These are phyloP conservation scores for Agriopis marginaria DNA, from an alignment of 2,888 invertebrate genomes.

Conservation along the genomic window DNA sequence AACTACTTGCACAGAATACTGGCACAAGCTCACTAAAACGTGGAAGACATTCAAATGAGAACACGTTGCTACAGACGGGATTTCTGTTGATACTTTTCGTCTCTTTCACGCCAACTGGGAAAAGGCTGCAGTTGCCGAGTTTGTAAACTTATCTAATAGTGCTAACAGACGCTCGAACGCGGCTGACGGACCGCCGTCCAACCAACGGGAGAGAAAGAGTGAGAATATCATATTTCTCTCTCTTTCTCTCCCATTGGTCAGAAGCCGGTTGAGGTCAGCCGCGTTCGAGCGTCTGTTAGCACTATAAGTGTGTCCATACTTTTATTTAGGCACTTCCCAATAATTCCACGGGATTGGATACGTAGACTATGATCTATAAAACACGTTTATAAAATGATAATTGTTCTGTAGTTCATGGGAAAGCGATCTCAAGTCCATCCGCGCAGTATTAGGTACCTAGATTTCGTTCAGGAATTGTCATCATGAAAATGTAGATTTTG, in stretches of 20 bases:
- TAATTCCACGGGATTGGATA: neutral
- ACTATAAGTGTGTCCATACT: neutral
- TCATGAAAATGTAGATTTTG: neutral
- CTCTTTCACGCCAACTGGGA: neutral
- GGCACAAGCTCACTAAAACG: too few relatives aligned
- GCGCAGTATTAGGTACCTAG: constrained; percentile 5
- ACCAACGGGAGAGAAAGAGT: too few relatives aligned
- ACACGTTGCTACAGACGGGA: neutral
- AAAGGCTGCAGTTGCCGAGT: neutral
- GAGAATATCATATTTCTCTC: too few relatives aligned
- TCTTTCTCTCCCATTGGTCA: too few relatives aligned
- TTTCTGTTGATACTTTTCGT: neutral
- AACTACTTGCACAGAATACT: neutral
- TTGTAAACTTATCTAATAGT: neutral
- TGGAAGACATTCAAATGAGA: too few relatives aligned
- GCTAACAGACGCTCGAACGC: too few relatives aligned
- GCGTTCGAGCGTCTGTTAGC: too few relatives aligned
- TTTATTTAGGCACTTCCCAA: neutral
- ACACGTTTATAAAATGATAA: neutral
- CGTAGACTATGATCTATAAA: neutral
- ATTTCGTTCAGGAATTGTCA: neutral
- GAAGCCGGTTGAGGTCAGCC: too few relatives aligned
- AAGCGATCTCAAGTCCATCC: constrained; percentile 10
- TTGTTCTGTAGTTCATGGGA: neutral
- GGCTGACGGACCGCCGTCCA: too few relatives aligned